phyloP scores from a whole-genome alignment of 2,113 vertebrate species.

The Leptobrachium leishanense region DNA sequence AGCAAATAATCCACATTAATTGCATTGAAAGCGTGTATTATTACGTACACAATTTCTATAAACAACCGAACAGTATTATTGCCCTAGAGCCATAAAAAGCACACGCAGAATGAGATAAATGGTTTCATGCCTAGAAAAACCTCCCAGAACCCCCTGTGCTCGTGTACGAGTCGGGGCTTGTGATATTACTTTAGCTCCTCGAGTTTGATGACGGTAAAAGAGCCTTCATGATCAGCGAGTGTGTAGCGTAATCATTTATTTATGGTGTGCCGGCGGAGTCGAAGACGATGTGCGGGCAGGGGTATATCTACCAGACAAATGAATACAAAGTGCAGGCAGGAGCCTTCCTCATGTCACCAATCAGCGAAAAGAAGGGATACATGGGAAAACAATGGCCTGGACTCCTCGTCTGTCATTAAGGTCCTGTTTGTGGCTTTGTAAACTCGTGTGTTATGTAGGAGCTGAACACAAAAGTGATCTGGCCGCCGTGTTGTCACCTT shows the following conservation, averaged over 20 bases:
- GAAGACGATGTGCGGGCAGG: background rate
- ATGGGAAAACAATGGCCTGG: background rate
- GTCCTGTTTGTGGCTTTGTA: background rate
- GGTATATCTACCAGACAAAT: background rate
- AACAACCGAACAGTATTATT: no score
- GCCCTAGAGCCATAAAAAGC: no score
- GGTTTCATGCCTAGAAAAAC: no score
- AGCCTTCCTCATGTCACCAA: background rate
- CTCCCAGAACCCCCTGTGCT: no score
- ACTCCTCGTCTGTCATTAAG: background rate
- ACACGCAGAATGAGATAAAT: no score
- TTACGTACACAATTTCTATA: no score
- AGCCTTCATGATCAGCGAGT: background rate
- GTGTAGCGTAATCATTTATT: background rate
- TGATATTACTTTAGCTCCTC: no score
- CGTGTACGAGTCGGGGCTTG: no score
- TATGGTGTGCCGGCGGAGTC: background rate
- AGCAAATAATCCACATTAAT: no score
- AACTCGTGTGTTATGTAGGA: background rate
- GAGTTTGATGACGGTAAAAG: no score
- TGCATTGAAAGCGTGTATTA: no score
- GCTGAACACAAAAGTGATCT: background rate
- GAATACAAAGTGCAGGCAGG: background rate
- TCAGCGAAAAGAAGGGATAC: background rate
- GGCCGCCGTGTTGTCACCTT: no score